Evolutionary conservation across 2,113 vertebrate genomes (phyloP), one percentile per base, ranked within the genome.

Genomic region (Carettochelys insculpta): DNA sequence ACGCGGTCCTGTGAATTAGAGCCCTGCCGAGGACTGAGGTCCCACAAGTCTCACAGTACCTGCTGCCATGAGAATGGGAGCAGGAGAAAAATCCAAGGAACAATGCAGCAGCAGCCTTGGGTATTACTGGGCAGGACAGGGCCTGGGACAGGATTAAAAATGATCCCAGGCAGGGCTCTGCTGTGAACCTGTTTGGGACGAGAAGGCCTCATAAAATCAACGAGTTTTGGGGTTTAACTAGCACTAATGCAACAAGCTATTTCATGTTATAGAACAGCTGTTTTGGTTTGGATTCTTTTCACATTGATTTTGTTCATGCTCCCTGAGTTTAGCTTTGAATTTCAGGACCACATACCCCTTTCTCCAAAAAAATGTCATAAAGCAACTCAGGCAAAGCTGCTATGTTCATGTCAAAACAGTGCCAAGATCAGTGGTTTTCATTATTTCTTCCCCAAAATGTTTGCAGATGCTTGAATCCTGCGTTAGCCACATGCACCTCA

Each of bases 281-380:
- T 41, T 75, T 75, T 75, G 12, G 22, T 45, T 75, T 75, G 71
- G 71, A 75, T 43, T 75, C 71, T 75, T 75, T 45, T 75, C 71
- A 45, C 41, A 25, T 27, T 4, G 12, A 45, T 45, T 45, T 45
- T 25, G 41, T 75, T 75, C 41, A 54, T 0, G 0, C 29, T 83
- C 16, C 34, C 48, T 11, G 25, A 6, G 0, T 8, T 2, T 48
- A 51, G 68, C 5, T 76, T 24, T 54, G 76, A 76, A 24, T 8
- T 79, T 81, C 3, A 43, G 9, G 20, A 43, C 34, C 53, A 41
- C n/a, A 10, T 3, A 11, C 0, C 0, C 12, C 4, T 50, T 52
- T 73, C 90, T 41, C 76, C 77, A 53, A 11, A 77, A n/a, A 41
- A 4, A 48, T 75, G 41, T 75, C 41, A 75, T 43, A 45, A 27